Base-by-base conservation (phyloP, 2,113 vertebrate species). In the Scophthalmus maximus region DNA sequence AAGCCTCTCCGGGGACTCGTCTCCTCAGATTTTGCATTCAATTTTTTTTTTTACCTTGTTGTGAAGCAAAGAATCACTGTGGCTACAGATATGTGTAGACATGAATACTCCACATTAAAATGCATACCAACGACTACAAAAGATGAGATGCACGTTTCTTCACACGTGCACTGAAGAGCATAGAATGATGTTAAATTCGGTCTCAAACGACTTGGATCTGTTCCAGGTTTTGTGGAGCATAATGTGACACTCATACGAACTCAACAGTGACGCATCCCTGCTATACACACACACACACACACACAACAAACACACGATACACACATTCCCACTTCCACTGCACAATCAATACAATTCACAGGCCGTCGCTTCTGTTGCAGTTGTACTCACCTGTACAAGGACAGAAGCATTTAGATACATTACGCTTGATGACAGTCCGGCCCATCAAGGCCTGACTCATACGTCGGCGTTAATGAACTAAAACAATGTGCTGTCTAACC, bases 401-500 rank as follows among this genome's bases (percentile, higher is more conserved):
- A 80, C 85, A 78, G 47, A 66, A 72, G 27, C 71, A 81, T 90
- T 85, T 85, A 81, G 82, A 59, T 62, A 46, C 73, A 84, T 83
- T 70, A 69, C 70, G 73, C 42, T 51, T 70, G 70, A 79, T 80
- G 66, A 74, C 57, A 72, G 64, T 46, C 47, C 49, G 52, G 57
- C 36, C 61, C 49, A 83, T 78, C 76, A 87, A 89, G 89, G 83
- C 70, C 76, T 44, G 23, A 58, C 69, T 85, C 71, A 73, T 73
- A 73, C 55, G 60, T 83, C 68, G 65, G 26, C 42, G 68, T 53
- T 79, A 76, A 89, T 85, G 74, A 78, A 83, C 63, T 72, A 64
- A 79, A 78, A 82, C 85, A 78, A 71, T 75, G 61, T 50, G 57
- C 76, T 72, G 53, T 65, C 64, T 63, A 14, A 52, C 25, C 69